A percentile compares a stretch with the other conserved stretches of the same genome.
Evolutionary conservation across 1,140 invertebrate genomes (phyloP).

Genomic region (Coptotermes formosanus): DNA sequence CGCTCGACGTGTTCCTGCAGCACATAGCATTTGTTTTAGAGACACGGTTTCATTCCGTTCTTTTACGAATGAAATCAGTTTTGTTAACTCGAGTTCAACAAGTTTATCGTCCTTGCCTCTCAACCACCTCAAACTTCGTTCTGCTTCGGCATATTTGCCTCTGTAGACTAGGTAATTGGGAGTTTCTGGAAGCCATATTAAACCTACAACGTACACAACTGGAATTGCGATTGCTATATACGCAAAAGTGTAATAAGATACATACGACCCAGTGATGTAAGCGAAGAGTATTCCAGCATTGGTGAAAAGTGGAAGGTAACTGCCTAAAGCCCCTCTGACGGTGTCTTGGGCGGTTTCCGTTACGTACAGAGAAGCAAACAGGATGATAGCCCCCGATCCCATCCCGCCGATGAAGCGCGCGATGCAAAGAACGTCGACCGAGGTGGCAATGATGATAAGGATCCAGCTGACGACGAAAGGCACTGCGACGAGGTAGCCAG

Average conservation of each 20-base stretch:
- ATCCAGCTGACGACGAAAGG: conserved; percentile 32
- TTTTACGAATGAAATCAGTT: background rate
- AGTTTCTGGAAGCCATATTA: conserved; percentile 59
- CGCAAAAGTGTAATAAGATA: conserved; percentile 52
- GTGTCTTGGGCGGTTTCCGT: conserved; percentile 56
- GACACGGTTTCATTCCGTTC: background rate
- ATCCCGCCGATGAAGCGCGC: conserved; percentile 50
- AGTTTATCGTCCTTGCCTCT: background rate
- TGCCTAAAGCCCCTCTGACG: conserved; percentile 57
- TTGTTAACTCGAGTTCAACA: background rate
- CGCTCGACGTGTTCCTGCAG: conserved; percentile 51
- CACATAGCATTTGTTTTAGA: conserved; percentile 41
- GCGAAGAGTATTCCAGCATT: conserved; percentile 57
- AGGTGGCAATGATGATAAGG: background rate
- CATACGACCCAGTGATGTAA: conserved; percentile 55
- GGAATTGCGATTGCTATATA: conserved; percentile 48
- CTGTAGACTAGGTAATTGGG: conserved; percentile 46
- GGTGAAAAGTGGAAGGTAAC: conserved; percentile 51
- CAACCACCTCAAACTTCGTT: background rate
- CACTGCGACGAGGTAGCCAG: conserved; percentile 28
- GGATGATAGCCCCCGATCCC: conserved; percentile 50
- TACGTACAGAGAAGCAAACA: conserved; percentile 54
- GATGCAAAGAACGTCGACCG: conserved; percentile 40
- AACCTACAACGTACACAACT: conserved; percentile 47
- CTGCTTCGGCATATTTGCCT: background rate